phyloP scores from a whole-genome alignment of 2,797 vertebrate species.

The Ceryle rudis region DNA sequence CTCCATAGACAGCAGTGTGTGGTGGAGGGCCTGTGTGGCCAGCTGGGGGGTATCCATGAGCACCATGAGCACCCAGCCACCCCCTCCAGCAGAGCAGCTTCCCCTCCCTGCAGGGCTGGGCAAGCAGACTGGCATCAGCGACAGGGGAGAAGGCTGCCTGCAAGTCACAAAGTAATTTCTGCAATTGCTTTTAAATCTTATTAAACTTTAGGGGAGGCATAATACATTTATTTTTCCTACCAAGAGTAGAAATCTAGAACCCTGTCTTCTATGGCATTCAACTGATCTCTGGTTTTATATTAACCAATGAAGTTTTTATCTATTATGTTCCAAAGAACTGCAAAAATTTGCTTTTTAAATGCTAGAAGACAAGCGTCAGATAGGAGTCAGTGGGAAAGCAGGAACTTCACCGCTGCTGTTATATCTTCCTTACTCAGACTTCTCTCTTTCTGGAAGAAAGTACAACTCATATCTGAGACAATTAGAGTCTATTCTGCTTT shows the following conservation, averaged over 20 bases:
- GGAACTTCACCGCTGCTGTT: neutral
- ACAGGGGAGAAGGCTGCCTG: neutral
- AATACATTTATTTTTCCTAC: neutral
- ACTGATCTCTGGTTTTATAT: neutral
- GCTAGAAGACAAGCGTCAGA: neutral
- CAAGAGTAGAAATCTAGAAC: neutral
- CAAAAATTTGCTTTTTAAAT: neutral
- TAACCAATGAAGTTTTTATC: neutral
- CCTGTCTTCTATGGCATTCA: neutral
- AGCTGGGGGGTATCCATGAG: neutral
- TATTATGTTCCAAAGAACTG: neutral
- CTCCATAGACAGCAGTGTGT: rapidly evolving
- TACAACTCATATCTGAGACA: neutral
- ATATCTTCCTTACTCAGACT: neutral
- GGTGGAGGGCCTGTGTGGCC: rapidly evolving
- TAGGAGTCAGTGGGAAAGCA: neutral
- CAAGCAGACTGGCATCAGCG: neutral
- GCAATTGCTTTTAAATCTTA: neutral
- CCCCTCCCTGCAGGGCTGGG: neutral
- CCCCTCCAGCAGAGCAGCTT: neutral
- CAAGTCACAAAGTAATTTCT: neutral
- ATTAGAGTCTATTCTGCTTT: neutral
- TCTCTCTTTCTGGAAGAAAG: neutral
- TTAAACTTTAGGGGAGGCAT: neutral
- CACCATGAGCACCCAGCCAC: neutral